Percentiles rank a stretch among this genome's conserved stretches.
These are phyloP conservation scores for Macrotis lagotis DNA, from an alignment of 2,113 vertebrate species.

Conservation along the genomic window DNA sequence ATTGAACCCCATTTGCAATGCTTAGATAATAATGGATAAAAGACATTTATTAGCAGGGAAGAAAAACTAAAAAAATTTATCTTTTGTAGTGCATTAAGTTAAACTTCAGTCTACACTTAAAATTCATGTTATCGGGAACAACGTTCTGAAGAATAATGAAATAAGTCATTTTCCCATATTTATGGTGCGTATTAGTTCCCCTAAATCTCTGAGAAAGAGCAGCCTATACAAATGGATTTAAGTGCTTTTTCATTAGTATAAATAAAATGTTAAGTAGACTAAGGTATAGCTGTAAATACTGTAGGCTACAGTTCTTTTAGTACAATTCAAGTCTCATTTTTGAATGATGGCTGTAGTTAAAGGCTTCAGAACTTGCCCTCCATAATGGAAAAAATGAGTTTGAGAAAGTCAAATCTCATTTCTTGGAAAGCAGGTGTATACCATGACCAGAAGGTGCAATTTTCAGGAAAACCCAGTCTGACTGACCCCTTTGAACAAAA, in stretches of 20 bases:
- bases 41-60: slow-evolving; percentile 26
- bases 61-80: slow-evolving; percentile 37
- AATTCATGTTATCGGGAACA: slow-evolving; percentile 49
- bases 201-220: slow-evolving; percentile 46
- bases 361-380: slow-evolving; percentile 55
- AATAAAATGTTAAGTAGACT: slow-evolving; percentile 68
- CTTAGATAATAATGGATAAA: slow-evolving; percentile 44
- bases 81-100: slow-evolving; percentile 34
- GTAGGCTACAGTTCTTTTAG: slow-evolving; percentile 46
- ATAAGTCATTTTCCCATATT: slow-evolving; percentile 63
- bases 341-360: slow-evolving; percentile 62
- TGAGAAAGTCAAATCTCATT: slow-evolving; percentile 14
- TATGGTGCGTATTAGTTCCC: slow-evolving; percentile 39
- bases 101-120: slow-evolving; percentile 46
- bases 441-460: not conserved
- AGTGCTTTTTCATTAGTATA: slow-evolving; percentile 76
- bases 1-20: slow-evolving; percentile 34
- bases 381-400: slow-evolving; percentile 49
- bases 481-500: not conserved
- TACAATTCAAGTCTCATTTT: slow-evolving; percentile 36
- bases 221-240: slow-evolving; percentile 64
- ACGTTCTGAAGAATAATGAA: slow-evolving; percentile 63
- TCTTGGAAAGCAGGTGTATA: slow-evolving; percentile 11
- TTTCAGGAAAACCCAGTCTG: not conserved
- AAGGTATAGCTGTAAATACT: slow-evolving; percentile 69